These are phyloP conservation scores for Calliscelio sp. DNA, from an alignment of 2,888 invertebrate species.

Conservation along the genomic window DNA sequence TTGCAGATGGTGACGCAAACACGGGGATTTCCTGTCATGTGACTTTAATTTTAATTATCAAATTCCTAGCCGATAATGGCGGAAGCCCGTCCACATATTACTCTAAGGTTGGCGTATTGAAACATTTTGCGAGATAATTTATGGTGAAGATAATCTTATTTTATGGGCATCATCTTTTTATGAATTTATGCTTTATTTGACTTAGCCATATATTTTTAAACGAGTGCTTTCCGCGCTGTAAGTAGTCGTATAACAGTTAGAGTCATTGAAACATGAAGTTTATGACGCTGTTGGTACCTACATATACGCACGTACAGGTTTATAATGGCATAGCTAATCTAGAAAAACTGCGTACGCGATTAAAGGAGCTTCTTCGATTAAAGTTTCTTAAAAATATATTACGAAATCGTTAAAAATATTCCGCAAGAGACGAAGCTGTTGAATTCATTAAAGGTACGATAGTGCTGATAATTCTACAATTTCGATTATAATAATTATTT, in stretches of 20 bases:
- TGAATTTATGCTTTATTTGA: slow-evolving; percentile 66
- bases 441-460: slow-evolving; percentile 31
- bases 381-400: slow-evolving; percentile 22
- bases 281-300: slow-evolving; percentile 50
- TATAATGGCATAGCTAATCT: slow-evolving; percentile 63
- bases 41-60: slow-evolving; percentile 1
- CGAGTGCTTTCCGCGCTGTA: slow-evolving; percentile 40
- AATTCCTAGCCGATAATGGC: too few species aligned
- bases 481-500: too few species aligned
- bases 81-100: too few species aligned
- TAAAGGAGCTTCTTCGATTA: slow-evolving; percentile 44
- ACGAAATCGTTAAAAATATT: slow-evolving; percentile 36
- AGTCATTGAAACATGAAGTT: slow-evolving; percentile 69
- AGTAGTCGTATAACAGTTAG: slow-evolving; percentile 55
- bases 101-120: too few species aligned
- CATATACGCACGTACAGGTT: slow-evolving; percentile 45
- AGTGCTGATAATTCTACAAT: slow-evolving; percentile 29
- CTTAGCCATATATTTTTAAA: slow-evolving; percentile 43
- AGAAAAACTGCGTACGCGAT: slow-evolving; percentile 44
- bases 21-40: background rate
- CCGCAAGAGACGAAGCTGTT: background rate
- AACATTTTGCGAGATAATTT: too few species aligned
- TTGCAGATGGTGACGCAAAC: background rate
- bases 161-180: slow-evolving; percentile 46
- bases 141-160: slow-evolving; percentile 57